A percentile compares a stretch with the other conserved stretches of the same genome.
These are phyloP conservation scores for Brachynemurus nebulosus DNA, from an alignment of 2,888 invertebrate species.

Conservation along the genomic window DNA sequence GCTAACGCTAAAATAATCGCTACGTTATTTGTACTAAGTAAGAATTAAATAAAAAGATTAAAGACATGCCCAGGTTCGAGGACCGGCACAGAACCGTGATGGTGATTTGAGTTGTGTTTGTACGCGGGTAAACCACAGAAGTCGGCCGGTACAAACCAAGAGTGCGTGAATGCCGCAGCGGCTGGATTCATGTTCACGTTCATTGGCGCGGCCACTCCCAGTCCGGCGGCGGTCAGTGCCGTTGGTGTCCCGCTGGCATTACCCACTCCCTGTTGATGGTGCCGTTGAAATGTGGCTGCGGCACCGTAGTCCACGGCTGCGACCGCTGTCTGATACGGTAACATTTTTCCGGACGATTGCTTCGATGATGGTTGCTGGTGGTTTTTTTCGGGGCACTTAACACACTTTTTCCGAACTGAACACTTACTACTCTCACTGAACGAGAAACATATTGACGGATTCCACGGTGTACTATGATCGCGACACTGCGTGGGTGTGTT, in stretches of 20 bases:
- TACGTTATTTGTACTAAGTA: too few relatives aligned
- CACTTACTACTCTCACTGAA: too few relatives aligned
- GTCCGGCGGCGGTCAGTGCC: constrained; percentile 10
- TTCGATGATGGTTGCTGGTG: background rate
- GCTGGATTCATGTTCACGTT: constrained; percentile 38
- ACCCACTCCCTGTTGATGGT: constrained; percentile 22
- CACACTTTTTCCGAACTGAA: too few relatives aligned
- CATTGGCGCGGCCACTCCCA: constrained; percentile 31
- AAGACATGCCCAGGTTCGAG: constrained; percentile 87
- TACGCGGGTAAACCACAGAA: constrained; percentile 57
- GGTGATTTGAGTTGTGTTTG: constrained; percentile 57
- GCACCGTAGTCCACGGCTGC: constrained; percentile 78
- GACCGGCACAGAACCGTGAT: constrained; percentile 40
- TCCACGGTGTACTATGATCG: too few relatives aligned
- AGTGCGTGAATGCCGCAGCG: constrained; percentile 74
- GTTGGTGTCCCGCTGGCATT: constrained; percentile 13
- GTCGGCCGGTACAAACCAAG: constrained; percentile 91
- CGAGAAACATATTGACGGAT: too few relatives aligned
- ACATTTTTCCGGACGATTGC: constrained; percentile 37
- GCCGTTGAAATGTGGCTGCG: constrained; percentile 29
- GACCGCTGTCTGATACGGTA: constrained; percentile 70
- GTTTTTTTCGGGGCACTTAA: too few relatives aligned
- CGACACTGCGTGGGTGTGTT: too few relatives aligned
- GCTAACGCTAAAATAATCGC: too few relatives aligned
- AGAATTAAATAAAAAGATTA: constrained; percentile 33